Evolutionary conservation across 2,113 vertebrate genomes (phyloP), one percentile per base, ranked within the genome.

Genomic region (Rutilus rutilus): DNA sequence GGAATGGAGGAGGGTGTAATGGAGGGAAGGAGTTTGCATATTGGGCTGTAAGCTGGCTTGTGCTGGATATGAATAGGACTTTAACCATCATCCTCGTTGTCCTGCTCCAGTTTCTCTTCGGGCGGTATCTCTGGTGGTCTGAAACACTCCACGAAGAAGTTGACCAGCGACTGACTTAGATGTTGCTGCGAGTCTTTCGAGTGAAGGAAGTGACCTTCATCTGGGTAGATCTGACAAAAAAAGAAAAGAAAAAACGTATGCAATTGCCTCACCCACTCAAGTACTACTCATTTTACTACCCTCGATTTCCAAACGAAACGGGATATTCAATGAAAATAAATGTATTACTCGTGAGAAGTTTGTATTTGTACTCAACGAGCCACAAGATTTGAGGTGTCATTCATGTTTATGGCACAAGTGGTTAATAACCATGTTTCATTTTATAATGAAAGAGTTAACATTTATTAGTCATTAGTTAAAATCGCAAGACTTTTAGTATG

Each of bases 101-200:
- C 96, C 45, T 96, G 96, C 87, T 95, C 96, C 10, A 93, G 87
- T 2, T 93, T 78, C 5, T 94, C 93, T 0, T 95, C 82, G 0
- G 83, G 94, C 25, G 91, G 78, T 19, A 91, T 92, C 91, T 99
- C 97, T 10, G 96, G 96, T 45, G 94, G 90, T 84, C 95, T 94
- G 94, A 99, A 99, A 92, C 98, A 99, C 0, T 96, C 94, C 88
- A 92, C 97, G 2, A 99, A 98, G 93, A 98, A 99, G 94, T 95
- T 96, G 93, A 98, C 93, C 25, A 99, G 90, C 23, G 98, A 95
- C 23, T 96, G 96, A 92, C 97, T 95, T 27, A 99, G 94, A 91
- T 99, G 98, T 89, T 96, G 96, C 86, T 93, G 91, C 1, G 96
- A 91, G 1, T 89, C 89, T 0, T 92, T 80, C 0, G 91, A 95